phyloP scores from a whole-genome alignment of 2,797 vertebrate species.

The Silurus aristotelis region DNA sequence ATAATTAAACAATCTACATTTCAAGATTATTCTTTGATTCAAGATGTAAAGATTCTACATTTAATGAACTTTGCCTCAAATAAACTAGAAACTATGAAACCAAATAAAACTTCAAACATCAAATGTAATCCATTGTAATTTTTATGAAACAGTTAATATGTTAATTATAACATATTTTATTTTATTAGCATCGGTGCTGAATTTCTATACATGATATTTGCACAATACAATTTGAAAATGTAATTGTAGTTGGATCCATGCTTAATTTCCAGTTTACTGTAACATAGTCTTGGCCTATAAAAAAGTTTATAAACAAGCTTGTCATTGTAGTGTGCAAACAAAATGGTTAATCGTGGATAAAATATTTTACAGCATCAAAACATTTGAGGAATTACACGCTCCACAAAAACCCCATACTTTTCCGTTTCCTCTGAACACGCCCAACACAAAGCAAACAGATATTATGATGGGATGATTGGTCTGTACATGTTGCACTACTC shows the following conservation, averaged over 20 bases:
- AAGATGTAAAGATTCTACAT: not conserved
- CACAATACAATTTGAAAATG: not conserved
- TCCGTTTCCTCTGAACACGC: not conserved
- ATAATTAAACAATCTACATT: not conserved
- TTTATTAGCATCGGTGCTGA: too few species aligned
- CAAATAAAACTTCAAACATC: not conserved
- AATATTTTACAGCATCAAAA: not conserved
- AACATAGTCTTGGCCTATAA: too few species aligned
- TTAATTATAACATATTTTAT: not conserved
- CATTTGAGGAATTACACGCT: not conserved
- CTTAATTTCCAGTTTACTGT: not conserved
- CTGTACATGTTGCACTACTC: slow-evolving; percentile 11
- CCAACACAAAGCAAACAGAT: slow-evolving; percentile 12
- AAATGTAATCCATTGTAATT: not conserved
- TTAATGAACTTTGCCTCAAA: not conserved
- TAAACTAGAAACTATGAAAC: not conserved
- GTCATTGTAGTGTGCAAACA: not conserved
- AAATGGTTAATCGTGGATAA: not conserved
- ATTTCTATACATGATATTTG: not conserved
- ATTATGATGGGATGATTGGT: not conserved
- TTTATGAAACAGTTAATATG: not conserved
- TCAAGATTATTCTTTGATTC: not conserved
- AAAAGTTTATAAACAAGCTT: not conserved
- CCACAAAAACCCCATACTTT: not conserved
- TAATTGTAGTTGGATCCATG: not conserved